Evolutionary conservation across 2,888 invertebrate genomes (phyloP).

Genomic region (Leptarthrus brevirostris): DNA sequence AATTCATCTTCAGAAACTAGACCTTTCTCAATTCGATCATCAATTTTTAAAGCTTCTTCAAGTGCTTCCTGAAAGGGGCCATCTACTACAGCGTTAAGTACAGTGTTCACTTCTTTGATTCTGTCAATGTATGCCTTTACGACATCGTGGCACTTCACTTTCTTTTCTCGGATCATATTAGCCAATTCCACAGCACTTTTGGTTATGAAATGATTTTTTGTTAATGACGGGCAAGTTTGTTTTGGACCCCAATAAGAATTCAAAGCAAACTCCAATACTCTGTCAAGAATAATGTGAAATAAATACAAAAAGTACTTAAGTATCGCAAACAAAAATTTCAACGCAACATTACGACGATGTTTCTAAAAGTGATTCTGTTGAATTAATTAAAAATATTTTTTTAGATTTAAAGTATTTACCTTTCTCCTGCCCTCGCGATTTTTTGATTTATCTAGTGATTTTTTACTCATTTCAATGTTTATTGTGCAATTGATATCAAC

Average conservation of each 20-base stretch:
- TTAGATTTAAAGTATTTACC: neutral
- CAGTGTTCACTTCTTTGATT: conserved; percentile 76
- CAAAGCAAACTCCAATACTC: conserved; percentile 60
- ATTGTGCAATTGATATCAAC: neutral
- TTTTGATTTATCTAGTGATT: neutral
- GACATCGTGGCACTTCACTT: conserved; percentile 76
- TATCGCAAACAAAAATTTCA: conserved; percentile 19
- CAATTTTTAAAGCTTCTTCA: conserved; percentile 80
- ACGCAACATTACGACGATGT: conserved; percentile 34
- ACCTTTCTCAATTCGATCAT: conserved; percentile 73
- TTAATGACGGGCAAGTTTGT: conserved; percentile 59
- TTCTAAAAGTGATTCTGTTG: conserved; percentile 7
- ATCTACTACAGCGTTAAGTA: conserved; percentile 86
- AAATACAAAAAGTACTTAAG: conserved; percentile 40
- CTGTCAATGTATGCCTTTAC: conserved; percentile 81
- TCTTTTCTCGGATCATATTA: conserved; percentile 73
- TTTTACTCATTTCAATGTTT: neutral
- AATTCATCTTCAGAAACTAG: conserved; percentile 73
- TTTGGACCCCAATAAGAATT: conserved; percentile 62
- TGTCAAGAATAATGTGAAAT: conserved; percentile 60
- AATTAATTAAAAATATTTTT: neutral
- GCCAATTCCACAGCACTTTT: conserved; percentile 78
- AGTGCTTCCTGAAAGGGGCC: conserved; percentile 82
- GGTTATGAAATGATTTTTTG: conserved; percentile 62
- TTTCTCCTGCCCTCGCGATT: neutral